Evolutionary conservation across 2,113 vertebrate species (phyloP), one percentile per base, ranked within the genome.

Genomic region (Ammospiza caudacuta): DNA sequence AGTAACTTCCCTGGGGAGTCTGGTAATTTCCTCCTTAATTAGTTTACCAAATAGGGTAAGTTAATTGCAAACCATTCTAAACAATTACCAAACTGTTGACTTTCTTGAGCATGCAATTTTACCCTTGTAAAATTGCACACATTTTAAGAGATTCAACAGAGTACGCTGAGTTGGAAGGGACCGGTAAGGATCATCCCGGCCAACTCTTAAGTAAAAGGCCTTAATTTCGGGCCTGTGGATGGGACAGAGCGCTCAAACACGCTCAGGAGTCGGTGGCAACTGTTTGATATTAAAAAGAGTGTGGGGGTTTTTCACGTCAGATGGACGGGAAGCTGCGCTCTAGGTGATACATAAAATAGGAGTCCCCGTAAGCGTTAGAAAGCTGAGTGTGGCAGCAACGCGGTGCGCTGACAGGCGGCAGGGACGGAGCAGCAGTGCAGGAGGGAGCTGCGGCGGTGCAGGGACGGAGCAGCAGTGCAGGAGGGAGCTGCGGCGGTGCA

Each of bases 201-300:
- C 37, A 44, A 11, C 44, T 21, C 29, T 52, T 18, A 33, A 37
- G 22, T 15, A 15, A 68, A 68, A 15, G 31, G 5, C 37, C 5
- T 35, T 37, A 44, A 68, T 86, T 11, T 2, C 0, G 1, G 41
- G 19, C 46, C 3, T 3, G 6, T 1, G 9, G 5, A 9, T 9
- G 4, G 14, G 9, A 11, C 22, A 17, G 24, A 6, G 39, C 4
- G 3, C 5, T 6, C 12, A 16, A 10, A 28, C 4, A 2, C 0
- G 15, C 57, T 19, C 12, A 0, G 4, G 1, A 2, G 33, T 7
- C 9, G 1, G 23, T 4, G 51, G 22, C 17, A 5, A 22, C 0
- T 2, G 4, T 4, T 12, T 6, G 24, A 2, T 7, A 9, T 15
- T 4, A 12, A 2, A 5, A 15, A 8, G 7, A 14, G 10, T 0